Evolutionary conservation across 2,888 invertebrate genomes (phyloP).

Genomic region (Caradrina kadenii): DNA sequence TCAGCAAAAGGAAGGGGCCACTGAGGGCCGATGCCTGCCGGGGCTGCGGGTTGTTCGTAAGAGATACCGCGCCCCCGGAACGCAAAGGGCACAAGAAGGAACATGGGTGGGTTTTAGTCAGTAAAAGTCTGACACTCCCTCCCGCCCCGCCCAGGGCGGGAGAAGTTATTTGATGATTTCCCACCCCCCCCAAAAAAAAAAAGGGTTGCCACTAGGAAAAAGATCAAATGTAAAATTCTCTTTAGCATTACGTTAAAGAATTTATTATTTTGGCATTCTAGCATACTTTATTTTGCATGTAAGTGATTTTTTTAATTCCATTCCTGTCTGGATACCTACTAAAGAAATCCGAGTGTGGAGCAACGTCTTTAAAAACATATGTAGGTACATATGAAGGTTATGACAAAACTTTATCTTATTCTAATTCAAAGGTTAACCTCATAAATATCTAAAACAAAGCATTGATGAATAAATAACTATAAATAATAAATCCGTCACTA

Average conservation of each 20-base stretch:
- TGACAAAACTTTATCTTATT: neutral
- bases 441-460: constrained; percentile 31
- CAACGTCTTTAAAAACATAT: neutral
- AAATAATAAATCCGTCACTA: constrained; percentile 1
- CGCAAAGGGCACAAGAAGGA: no score
- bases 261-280: no score
- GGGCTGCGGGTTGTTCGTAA: no score
- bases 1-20: no score
- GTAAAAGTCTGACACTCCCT: no score
- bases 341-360: neutral
- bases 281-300: neutral
- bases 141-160: no score
- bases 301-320: no score
- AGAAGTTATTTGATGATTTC: no score
- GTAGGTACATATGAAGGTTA: neutral
- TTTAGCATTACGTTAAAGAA: neutral
- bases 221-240: neutral
- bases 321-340: neutral
- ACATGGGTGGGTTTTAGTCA: no score
- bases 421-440: constrained; percentile 14
- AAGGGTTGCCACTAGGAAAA: constrained; percentile 57
- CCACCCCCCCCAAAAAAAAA: no score
- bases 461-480: constrained; percentile 17
- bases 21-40: no score
- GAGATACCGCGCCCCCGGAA: no score